Base-by-base conservation (phyloP, 2,888 invertebrate genomes). In the Abscondita cerata region DNA sequence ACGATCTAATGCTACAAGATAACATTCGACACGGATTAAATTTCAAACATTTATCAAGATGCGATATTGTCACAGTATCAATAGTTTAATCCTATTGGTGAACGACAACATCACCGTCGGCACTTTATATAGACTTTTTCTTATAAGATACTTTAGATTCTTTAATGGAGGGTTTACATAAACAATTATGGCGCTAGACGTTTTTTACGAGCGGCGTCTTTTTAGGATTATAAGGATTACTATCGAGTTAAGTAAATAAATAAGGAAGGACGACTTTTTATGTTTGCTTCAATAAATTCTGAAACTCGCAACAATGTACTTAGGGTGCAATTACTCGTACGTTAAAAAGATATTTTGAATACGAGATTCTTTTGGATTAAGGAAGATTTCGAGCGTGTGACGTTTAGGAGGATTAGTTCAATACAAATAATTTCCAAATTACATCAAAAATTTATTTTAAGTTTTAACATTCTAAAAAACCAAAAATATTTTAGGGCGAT, bases 21-120 rank as follows among this genome's bases (percentile, higher is more conserved):
- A 59, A 56, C 55, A 53, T 60, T 56, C 54, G 52, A 57, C 57
- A 61, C 57, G 64, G 64, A 64, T 64, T 64, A 61, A 54, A 54
- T 64, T 64, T 61, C 61, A 18, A 46, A 64, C 51, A 51, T 58
- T 62, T 56, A 64, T 64, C 63, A 56, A 64, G 63, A 64, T 68
- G 58, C 54, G 44, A 59, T 58, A 65, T 57, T 65, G 60, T 62
- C 59, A 64, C 67, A 60, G 48, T 70, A 70, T 70, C 71, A 69
- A 68, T 66, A 67, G 62, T 61, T 63, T 75, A 75, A 76, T 75
- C 75, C 75, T 64, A 75, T 76, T 75, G 72, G 67, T 60, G 67
- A 69, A 73, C 68, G 64, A 74, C 73, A 73, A 72, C 69, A 71
- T 72, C 69, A 71, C 68, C 68, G 74, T 69, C 73, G 73, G 73